These are phyloP conservation scores for Synergus laeviventris DNA, from an alignment of 2,888 invertebrate species.

Conservation along the genomic window DNA sequence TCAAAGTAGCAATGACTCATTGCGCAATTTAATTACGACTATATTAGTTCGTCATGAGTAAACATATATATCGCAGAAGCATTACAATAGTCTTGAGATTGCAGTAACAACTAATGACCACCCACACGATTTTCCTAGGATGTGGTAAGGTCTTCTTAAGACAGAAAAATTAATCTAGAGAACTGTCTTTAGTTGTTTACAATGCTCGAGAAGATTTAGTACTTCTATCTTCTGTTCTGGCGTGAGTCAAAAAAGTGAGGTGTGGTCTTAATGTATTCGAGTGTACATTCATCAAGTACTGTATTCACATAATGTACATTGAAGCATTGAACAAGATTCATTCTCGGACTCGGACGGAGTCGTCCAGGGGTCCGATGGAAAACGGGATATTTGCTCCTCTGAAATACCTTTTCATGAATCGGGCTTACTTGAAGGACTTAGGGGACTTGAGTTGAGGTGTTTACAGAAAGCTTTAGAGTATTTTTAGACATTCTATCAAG, in stretches of 20 bases:
- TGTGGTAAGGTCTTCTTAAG: conserved; percentile 11
- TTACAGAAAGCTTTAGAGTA: conserved; percentile 1
- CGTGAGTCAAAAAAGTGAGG: not conserved
- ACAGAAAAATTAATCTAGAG: conserved; percentile 9
- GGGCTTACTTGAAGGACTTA: not conserved
- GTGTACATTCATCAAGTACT: conserved; percentile 20
- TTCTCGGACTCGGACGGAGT: not conserved
- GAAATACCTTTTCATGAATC: conserved; percentile 9
- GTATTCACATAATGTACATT: conserved; percentile 14
- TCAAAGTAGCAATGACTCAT: conserved; percentile 9
- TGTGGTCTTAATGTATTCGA: conserved; percentile 32
- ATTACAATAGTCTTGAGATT: not conserved
- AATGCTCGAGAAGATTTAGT: conserved; percentile 20
- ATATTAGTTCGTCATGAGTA: not conserved
- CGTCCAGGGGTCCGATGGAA: not conserved
- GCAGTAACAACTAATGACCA: not conserved
- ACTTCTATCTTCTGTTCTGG: not conserved
- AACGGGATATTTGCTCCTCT: not conserved
- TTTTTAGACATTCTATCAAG: not conserved
- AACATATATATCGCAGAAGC: not conserved
- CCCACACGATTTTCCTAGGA: conserved; percentile 8
- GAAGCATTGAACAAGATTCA: conserved; percentile 19
- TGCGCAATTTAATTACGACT: not conserved
- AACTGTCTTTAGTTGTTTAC: conserved; percentile 1
- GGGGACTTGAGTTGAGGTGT: conserved; percentile 9